Conservation (phyloP, 2,113 vertebrate species). For the Gymnarchus niloticus region DNA sequence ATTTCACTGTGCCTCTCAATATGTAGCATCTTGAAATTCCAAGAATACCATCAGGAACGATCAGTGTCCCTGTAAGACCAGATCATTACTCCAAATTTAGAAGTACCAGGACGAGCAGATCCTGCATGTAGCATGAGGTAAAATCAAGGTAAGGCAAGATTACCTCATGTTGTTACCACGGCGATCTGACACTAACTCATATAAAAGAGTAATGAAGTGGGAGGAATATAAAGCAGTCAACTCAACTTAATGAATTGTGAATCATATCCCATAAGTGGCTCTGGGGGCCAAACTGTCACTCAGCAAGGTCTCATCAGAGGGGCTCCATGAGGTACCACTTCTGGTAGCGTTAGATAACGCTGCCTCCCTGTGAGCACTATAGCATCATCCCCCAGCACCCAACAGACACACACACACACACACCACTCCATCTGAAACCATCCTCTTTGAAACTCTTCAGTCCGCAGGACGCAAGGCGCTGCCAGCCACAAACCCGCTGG, state of each 20-base stretch:
- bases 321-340: not conserved
- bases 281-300: constrained; percentile 5
- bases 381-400: not conserved
- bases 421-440: not conserved
- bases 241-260: constrained; percentile 5
- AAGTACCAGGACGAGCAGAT: not conserved
- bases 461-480: not conserved
- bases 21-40: not conserved
- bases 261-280: not conserved
- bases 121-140: not conserved
- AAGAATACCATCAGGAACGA: not conserved
- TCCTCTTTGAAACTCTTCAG: constrained; percentile 18
- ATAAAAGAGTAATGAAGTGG: constrained; percentile 19
- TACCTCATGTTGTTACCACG: constrained; percentile 12
- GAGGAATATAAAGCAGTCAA: not conserved
- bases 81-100: not conserved
- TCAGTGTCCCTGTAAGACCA: not conserved
- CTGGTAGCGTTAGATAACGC: constrained; percentile 18
- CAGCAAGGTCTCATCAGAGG: not conserved
- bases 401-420: not conserved
- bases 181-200: constrained; percentile 2
- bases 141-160: not conserved
- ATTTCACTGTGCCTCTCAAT: not conserved
- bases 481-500: not conserved
- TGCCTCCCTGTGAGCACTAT: not conserved